Evolutionary conservation across 2,888 invertebrate genomes (phyloP).

Genomic region (Nomada ruficornis): DNA sequence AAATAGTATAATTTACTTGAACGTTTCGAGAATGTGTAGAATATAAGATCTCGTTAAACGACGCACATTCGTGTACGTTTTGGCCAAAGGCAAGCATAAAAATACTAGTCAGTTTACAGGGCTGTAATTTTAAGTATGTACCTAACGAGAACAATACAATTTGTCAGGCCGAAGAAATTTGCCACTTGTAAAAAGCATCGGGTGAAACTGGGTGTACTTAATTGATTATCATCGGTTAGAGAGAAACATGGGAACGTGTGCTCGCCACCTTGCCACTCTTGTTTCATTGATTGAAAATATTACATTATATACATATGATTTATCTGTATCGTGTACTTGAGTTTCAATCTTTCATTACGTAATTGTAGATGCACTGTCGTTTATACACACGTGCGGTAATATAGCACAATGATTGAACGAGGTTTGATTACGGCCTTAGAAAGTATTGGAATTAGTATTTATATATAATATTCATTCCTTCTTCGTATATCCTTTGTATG

Average conservation of each 20-base stretch:
- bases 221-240: constrained; percentile 49
- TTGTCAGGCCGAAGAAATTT: constrained; percentile 38
- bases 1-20: constrained; percentile 32
- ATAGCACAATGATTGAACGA: constrained; percentile 48
- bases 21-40: constrained; percentile 50
- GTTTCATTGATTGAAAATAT: constrained; percentile 42
- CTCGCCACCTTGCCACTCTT: constrained; percentile 35
- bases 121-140: constrained; percentile 69
- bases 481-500: constrained; percentile 64
- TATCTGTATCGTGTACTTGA: constrained; percentile 42
- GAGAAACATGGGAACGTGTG: constrained; percentile 16
- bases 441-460: constrained; percentile 62
- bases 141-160: constrained; percentile 52
- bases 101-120: constrained; percentile 72
- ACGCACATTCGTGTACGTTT: constrained; percentile 63
- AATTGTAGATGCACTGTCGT: constrained; percentile 36
- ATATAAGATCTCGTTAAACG: constrained; percentile 45
- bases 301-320: constrained; percentile 31
- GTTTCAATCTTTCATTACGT: constrained; percentile 42
- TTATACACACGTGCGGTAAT: constrained; percentile 37
- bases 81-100: constrained; percentile 58
- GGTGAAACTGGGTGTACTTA: constrained; percentile 39
- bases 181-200: constrained; percentile 45
- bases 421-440: constrained; percentile 66
- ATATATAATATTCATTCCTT: constrained; percentile 58